Percentiles rank a stretch among this genome's conserved stretches.
Evolutionary conservation across 1,140 invertebrate genomes (phyloP).

Genomic region (Zophobas morio): DNA sequence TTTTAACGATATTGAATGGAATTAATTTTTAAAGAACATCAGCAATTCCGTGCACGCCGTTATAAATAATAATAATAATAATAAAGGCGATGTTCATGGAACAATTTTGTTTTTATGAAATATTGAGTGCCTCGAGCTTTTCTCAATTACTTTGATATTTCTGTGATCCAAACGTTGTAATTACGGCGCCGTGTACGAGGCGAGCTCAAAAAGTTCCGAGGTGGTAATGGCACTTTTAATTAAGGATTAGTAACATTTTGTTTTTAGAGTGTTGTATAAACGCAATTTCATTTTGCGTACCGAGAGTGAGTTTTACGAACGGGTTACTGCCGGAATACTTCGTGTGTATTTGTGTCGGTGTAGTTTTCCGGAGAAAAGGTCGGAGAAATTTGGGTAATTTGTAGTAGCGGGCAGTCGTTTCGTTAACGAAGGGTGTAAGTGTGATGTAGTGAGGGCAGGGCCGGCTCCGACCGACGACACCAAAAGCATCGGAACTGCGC

Average conservation of each 20-base stretch:
- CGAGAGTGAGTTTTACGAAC: slow-evolving; percentile 26
- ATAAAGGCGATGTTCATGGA: neutral
- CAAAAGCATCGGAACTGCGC: no score
- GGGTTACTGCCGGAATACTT: slow-evolving; percentile 33
- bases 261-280: slow-evolving; percentile 2
- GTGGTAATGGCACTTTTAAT: slow-evolving; percentile 29
- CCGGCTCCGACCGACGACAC: no score
- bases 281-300: slow-evolving; percentile 34
- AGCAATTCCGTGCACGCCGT: slow-evolving; percentile 1
- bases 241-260: slow-evolving; percentile 27
- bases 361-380: slow-evolving; percentile 30
- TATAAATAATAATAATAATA: slow-evolving; percentile 37
- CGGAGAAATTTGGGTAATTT: slow-evolving; percentile 35
- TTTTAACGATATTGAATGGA: slow-evolving; percentile 29
- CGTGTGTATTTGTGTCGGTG: slow-evolving; percentile 28
- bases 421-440: slow-evolving; percentile 35
- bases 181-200: slow-evolving; percentile 7
- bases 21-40: slow-evolving; percentile 23
- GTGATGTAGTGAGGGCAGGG: slow-evolving; percentile 14
- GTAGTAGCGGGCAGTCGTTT: slow-evolving; percentile 37
- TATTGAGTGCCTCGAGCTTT: neutral
- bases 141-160: slow-evolving; percentile 2
- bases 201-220: slow-evolving; percentile 13
- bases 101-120: slow-evolving; percentile 8
- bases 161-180: neutral